phyloP scores from a whole-genome alignment of 2,797 vertebrate species.

The Tympanoctomys barrerae region DNA sequence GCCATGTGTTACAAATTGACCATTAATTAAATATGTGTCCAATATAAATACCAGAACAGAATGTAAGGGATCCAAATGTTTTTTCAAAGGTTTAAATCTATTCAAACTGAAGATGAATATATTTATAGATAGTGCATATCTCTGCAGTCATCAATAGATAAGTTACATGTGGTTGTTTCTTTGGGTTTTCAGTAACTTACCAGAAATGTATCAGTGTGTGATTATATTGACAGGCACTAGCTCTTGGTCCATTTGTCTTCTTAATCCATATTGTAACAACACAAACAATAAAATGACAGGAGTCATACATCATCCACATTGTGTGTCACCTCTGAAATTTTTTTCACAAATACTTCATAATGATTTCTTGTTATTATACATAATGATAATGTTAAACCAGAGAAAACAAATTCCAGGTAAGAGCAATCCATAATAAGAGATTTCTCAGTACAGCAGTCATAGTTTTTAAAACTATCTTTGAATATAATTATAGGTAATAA shows the following conservation, averaged over 20 bases:
- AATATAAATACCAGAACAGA: not conserved
- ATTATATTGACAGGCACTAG: not conserved
- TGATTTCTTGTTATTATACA: not conserved
- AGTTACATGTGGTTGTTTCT: not conserved
- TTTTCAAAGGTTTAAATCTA: not conserved
- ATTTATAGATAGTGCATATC: not conserved
- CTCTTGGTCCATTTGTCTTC: not conserved
- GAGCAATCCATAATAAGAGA: not conserved
- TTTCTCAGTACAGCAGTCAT: not conserved
- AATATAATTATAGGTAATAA: not conserved
- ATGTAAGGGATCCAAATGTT: not conserved
- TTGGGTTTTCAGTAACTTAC: not conserved
- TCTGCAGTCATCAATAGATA: not conserved
- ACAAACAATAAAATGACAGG: not conserved
- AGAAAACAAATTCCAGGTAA: not conserved
- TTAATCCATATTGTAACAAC: not conserved
- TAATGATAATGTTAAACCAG: not conserved
- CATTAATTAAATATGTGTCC: not conserved
- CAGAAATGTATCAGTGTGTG: not conserved
- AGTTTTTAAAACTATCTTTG: not conserved
- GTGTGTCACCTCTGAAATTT: not conserved
- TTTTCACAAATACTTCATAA: not conserved
- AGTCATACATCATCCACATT: not conserved
- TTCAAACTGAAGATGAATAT: not conserved
- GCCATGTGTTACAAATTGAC: no score